Conservation (phyloP, 2,888 invertebrate genomes). For the Calameuta filiformis region DNA sequence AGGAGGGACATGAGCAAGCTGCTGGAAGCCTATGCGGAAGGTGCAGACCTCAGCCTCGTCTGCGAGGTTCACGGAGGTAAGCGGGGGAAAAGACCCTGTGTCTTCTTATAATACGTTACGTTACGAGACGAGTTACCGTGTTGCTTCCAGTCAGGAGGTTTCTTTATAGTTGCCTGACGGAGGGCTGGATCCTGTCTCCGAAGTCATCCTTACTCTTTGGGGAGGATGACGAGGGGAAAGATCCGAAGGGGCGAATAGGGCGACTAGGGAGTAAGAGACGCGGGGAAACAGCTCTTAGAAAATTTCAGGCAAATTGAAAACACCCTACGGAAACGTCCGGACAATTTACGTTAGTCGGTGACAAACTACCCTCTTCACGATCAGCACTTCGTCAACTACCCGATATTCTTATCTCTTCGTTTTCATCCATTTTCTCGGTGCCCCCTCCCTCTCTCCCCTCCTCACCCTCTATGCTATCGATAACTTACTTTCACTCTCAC, state of each 20-base stretch:
- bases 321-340: not conserved
- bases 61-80: constrained; percentile 90
- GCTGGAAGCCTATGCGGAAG: constrained; percentile 89
- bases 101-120: too few relatives aligned
- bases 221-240: too few relatives aligned
- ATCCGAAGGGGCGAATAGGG: too few relatives aligned
- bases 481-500: too few relatives aligned
- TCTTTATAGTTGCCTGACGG: not conserved
- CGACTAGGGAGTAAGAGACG: too few relatives aligned
- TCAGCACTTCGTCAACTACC: not conserved
- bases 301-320: constrained; percentile 4
- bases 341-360: not conserved
- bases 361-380: not conserved
- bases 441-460: too few relatives aligned
- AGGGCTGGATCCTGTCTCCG: not conserved
- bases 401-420: too few relatives aligned
- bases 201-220: not conserved
- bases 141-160: not conserved
- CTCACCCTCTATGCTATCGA: too few relatives aligned
- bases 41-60: constrained; percentile 82
- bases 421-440: too few relatives aligned
- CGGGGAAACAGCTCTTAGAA: constrained; percentile 4
- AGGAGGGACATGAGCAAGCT: constrained; percentile 82
- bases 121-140: too few relatives aligned
- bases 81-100: constrained; percentile 40